Conservation (phyloP, 2,888 invertebrate species). For the Euproctis similis region DNA sequence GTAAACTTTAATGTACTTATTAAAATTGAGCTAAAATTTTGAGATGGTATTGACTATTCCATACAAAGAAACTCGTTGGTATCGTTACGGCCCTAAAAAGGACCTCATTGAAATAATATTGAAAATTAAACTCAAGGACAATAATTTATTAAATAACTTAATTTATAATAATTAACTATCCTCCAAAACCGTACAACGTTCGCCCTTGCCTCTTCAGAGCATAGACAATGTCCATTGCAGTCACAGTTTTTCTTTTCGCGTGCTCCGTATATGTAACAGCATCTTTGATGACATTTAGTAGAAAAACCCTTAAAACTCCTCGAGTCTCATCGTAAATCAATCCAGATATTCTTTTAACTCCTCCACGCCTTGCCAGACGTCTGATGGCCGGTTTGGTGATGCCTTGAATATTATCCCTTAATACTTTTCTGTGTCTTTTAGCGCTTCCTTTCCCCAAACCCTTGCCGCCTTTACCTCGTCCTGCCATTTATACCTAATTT, state of each 20-base stretch:
- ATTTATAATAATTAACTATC: slow-evolving; percentile 60
- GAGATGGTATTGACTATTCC: too few species aligned
- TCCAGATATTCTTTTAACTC: slow-evolving; percentile 83
- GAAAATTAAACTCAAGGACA: slow-evolving; percentile 3
- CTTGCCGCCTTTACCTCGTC: slow-evolving; percentile 87
- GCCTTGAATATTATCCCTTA: slow-evolving; percentile 86
- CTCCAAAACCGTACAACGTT: slow-evolving; percentile 88
- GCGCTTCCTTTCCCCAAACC: slow-evolving; percentile 88
- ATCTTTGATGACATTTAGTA: slow-evolving; percentile 88
- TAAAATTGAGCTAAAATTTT: too few species aligned
- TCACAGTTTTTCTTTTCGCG: slow-evolving; percentile 91
- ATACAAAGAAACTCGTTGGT: too few species aligned
- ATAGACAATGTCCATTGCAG: slow-evolving; percentile 92
- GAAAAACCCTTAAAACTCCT: slow-evolving; percentile 85
- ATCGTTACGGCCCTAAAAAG: slow-evolving; percentile 50
- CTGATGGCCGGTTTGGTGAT: slow-evolving; percentile 87
- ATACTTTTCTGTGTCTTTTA: slow-evolving; percentile 87
- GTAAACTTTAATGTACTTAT: too few species aligned
- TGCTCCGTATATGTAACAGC: slow-evolving; percentile 92
- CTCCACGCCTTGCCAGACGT: slow-evolving; percentile 82
- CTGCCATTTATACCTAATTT: slow-evolving; percentile 80
- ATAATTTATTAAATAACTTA: slow-evolving; percentile 8
- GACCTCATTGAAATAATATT: slow-evolving; percentile 29
- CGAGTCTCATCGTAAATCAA: slow-evolving; percentile 88
- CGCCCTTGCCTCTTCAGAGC: slow-evolving; percentile 86